A percentile compares a stretch with the other conserved stretches of the same genome.
Evolutionary conservation across 2,797 vertebrate genomes (phyloP).

Genomic region (Coluber constrictor): DNA sequence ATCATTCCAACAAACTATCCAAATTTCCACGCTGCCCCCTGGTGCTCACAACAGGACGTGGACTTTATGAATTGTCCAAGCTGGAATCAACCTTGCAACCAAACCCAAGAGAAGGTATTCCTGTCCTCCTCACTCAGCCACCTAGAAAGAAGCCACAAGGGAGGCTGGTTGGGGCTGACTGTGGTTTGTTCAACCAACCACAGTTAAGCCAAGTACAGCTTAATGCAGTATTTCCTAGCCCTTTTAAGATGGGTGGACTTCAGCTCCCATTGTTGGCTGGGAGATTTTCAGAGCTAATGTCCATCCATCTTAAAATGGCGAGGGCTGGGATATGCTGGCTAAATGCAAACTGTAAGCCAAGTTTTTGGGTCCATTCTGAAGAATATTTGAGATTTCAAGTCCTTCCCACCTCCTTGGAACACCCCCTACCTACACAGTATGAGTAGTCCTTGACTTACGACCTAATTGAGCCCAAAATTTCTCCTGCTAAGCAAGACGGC

Average conservation of each 20-base stretch:
- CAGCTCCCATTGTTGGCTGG: background rate
- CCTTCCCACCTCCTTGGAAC: background rate
- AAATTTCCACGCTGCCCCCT: background rate
- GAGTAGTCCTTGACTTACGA: background rate
- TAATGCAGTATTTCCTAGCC: background rate
- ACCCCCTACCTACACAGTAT: background rate
- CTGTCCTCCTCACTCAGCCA: background rate
- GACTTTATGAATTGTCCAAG: background rate
- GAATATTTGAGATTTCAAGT: background rate
- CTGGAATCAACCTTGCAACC: background rate
- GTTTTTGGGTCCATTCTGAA: background rate
- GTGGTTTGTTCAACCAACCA: background rate
- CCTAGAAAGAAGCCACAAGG: background rate
- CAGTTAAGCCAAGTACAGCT: background rate
- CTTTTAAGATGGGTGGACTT: background rate
- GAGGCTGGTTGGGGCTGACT: background rate
- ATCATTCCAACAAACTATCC: background rate
- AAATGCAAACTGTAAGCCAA: background rate
- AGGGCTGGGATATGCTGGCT: background rate
- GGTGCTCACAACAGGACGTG: background rate
- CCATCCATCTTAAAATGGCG: background rate
- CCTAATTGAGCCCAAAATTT: background rate
- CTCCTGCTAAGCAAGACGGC: background rate
- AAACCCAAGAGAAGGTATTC: background rate
- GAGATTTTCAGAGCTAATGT: background rate